These are phyloP conservation scores for Sebastes trivittatus DNA, from an alignment of 2,797 vertebrate genomes.

Conservation along the genomic window DNA sequence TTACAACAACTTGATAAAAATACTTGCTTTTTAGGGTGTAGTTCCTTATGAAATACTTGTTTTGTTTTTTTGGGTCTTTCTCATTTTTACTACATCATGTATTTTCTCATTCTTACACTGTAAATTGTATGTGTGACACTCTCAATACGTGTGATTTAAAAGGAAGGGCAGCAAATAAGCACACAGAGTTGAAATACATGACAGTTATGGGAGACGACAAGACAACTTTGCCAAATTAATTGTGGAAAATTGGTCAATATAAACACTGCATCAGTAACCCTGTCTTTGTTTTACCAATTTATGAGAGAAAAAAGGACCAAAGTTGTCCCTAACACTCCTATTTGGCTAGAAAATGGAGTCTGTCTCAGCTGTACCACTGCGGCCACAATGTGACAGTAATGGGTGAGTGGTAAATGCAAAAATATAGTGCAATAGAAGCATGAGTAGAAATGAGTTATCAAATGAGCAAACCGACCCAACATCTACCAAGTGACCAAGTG, in stretches of 20 bases:
- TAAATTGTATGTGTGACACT: constrained; percentile 70
- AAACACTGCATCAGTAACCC: background rate
- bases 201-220: constrained; percentile 23
- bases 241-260: background rate
- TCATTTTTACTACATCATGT: constrained; percentile 72
- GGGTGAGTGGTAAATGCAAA: background rate
- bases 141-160: constrained; percentile 53
- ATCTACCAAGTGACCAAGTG: background rate
- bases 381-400: background rate
- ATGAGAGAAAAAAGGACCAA: background rate
- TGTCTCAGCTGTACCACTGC: background rate
- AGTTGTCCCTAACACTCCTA: background rate
- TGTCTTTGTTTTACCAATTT: background rate
- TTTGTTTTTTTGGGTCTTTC: constrained; percentile 34
- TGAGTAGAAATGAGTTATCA: background rate
- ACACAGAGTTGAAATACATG: constrained; percentile 68
- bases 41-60: constrained; percentile 56
- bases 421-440: background rate
- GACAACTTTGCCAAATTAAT: background rate
- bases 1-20: constrained; percentile 74
- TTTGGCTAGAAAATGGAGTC: background rate
- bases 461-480: background rate
- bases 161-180: constrained; percentile 50
- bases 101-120: constrained; percentile 78
- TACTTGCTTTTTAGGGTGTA: constrained; percentile 68